Evolutionary conservation across 1,140 invertebrate genomes (phyloP).

Genomic region (Drosophila tani): DNA sequence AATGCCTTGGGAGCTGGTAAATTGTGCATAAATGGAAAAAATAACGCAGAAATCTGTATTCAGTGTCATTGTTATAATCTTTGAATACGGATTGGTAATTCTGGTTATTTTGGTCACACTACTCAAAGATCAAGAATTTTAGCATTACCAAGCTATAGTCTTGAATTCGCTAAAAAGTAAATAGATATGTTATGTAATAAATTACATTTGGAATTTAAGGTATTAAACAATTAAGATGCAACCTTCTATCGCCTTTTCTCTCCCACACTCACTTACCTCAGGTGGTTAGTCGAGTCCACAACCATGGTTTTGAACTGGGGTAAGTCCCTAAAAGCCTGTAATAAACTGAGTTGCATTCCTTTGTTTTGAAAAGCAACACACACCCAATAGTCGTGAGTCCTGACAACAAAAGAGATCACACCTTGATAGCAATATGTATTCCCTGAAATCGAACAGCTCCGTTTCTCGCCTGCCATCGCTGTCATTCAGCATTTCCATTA

Average conservation of each 20-base stretch:
- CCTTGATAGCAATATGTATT: conserved; percentile 1
- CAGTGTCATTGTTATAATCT: conserved; percentile 1
- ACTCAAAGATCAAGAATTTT: neutral
- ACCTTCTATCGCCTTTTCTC: neutral
- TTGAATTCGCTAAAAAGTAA: too few relatives aligned
- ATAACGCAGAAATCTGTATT: neutral
- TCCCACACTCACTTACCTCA: too few relatives aligned
- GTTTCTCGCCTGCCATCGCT: conserved; percentile 17
- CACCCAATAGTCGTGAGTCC: neutral
- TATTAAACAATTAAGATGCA: too few relatives aligned
- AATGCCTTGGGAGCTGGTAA: conserved; percentile 25
- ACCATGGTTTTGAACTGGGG: too few relatives aligned
- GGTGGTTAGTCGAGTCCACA: too few relatives aligned
- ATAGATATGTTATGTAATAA: neutral
- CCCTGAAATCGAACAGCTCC: conserved; percentile 5
- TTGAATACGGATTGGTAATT: too few relatives aligned
- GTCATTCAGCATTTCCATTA: conserved; percentile 18
- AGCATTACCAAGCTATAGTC: too few relatives aligned
- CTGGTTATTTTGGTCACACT: neutral
- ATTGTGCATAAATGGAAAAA: neutral
- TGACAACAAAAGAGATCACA: conserved; percentile 6
- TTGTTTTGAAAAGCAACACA: neutral
- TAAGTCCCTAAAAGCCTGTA: too few relatives aligned
- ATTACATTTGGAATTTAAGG: too few relatives aligned
- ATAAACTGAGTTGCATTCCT: neutral